Percentiles rank a stretch among this genome's conserved stretches.
Evolutionary conservation across 2,888 invertebrate genomes (phyloP).

Genomic region (Ditylenchus weischeri): DNA sequence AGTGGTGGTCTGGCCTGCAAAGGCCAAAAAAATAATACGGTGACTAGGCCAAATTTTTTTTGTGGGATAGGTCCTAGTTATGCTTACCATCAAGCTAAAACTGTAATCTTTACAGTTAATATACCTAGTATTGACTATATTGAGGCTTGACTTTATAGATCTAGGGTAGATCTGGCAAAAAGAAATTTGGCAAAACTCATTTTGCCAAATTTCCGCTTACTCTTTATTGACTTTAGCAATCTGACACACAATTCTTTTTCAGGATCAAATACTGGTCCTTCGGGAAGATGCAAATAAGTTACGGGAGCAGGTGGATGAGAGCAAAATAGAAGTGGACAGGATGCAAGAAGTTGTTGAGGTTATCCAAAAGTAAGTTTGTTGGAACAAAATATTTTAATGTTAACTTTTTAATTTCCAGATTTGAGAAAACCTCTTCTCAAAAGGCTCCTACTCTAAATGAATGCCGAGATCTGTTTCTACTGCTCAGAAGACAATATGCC

Average conservation of each 20-base stretch:
- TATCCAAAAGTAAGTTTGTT: conserved; percentile 25
- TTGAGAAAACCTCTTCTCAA: conserved; percentile 3
- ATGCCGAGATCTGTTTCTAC: conserved; percentile 66
- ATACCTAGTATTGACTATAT: too few species aligned
- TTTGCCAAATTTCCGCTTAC: too few species aligned
- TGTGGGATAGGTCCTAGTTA: too few species aligned
- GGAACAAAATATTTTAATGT: not conserved
- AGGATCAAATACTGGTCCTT: conserved; percentile 74
- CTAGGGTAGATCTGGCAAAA: too few species aligned
- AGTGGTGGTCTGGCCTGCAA: too few species aligned
- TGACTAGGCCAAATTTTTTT: too few species aligned
- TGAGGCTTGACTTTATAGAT: too few species aligned
- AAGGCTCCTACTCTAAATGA: conserved; percentile 61
- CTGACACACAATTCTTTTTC: not conserved
- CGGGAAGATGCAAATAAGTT: conserved; percentile 76
- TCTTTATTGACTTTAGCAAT: conserved; percentile 9
- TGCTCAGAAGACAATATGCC: conserved; percentile 67
- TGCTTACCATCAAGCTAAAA: too few species aligned
- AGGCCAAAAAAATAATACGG: too few species aligned
- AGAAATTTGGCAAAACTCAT: too few species aligned
- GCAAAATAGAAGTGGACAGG: conserved; percentile 72
- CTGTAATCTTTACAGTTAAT: too few species aligned
- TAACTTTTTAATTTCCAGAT: not conserved
- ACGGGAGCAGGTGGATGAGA: conserved; percentile 69
- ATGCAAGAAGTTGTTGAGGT: conserved; percentile 60